Conservation (phyloP, 2,888 invertebrate species). For the Catotricha subobsoleta region DNA sequence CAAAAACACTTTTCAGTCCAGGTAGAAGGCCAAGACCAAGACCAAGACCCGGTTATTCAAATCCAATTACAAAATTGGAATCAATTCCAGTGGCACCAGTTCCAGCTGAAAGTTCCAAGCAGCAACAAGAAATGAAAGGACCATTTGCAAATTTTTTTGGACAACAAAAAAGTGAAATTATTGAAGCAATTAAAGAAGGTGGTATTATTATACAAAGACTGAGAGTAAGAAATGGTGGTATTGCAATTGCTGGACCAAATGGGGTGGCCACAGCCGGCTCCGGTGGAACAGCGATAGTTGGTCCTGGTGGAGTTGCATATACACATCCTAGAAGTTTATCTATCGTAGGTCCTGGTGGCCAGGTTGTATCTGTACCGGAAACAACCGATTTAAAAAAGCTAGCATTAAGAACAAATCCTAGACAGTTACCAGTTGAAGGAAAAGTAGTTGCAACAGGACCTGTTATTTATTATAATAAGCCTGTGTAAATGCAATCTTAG, state of each 20-base stretch:
- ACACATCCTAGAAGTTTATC: constrained; percentile 58
- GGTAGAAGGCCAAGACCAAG: too few relatives aligned
- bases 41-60: background rate
- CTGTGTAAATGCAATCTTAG: too few relatives aligned
- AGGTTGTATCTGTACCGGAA: constrained; percentile 47
- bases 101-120: background rate
- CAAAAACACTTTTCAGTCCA: background rate
- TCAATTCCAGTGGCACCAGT: background rate
- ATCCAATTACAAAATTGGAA: background rate
- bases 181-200: constrained; percentile 24
- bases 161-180: background rate
- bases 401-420: constrained; percentile 19
- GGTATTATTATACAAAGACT: constrained; percentile 51
- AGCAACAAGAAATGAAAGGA: constrained; percentile 4
- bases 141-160: constrained; percentile 7
- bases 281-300: constrained; percentile 64
- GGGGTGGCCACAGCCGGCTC: constrained; percentile 63
- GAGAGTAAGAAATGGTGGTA: constrained; percentile 55
- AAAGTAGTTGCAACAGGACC: constrained; percentile 57
- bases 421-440: constrained; percentile 39
- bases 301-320: constrained; percentile 57
- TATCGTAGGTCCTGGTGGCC: constrained; percentile 55
- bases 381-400: constrained; percentile 37
- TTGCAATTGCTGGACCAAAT: constrained; percentile 66
- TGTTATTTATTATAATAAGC: constrained; percentile 49